Base-by-base conservation (phyloP, 2,888 invertebrate genomes). In the Hirtodrosophila duncani region DNA sequence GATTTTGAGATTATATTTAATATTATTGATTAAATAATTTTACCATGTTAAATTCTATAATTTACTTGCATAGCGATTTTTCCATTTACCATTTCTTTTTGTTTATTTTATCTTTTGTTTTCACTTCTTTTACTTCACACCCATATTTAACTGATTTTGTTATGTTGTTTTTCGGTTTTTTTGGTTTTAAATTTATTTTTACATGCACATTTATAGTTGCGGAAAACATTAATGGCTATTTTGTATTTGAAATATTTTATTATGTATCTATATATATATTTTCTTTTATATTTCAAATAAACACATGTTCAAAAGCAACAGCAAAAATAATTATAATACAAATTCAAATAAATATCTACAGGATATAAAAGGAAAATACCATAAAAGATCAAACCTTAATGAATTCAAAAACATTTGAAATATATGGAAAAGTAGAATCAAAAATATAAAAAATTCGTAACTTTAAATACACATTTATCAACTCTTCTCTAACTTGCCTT, bases 161-260 rank as follows among this genome's bases (percentile, higher is more conserved):
- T 11, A 30, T 36, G 23, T 49, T 46, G 30, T 33, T 27, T 42
- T 59, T 43, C 37, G 51, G 51, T 45, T 30, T 31, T 58, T 59
- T 21, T 53, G 30, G 55, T 36, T 27, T 58, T 42, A 18, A n/a
- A n/a, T n/a, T 34, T 34, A 53, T 72, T 63, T 78, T 67, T 64
- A 74, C 70, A 78, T 72, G 72, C 80, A 72, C 80, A 72, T 79
- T 79, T 65, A 72, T 75, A 72, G 66, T 65, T 79, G 77, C 77
- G 66, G 71, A 71, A 72, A 72, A 72, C 80, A 79, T 72, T 56
- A 58, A 67, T 78, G 71, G 67, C 70, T 71, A 70, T 70, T 63
- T 63, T 38, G 57, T 71, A 51, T 69, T 68, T 67, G n/a, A 56
- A 61, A 33, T 62, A 56, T 57, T 58, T 67, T 66, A 62, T 71